Conservation (phyloP, 1,140 invertebrate genomes). For the Meloidogyne floridensis region DNA sequence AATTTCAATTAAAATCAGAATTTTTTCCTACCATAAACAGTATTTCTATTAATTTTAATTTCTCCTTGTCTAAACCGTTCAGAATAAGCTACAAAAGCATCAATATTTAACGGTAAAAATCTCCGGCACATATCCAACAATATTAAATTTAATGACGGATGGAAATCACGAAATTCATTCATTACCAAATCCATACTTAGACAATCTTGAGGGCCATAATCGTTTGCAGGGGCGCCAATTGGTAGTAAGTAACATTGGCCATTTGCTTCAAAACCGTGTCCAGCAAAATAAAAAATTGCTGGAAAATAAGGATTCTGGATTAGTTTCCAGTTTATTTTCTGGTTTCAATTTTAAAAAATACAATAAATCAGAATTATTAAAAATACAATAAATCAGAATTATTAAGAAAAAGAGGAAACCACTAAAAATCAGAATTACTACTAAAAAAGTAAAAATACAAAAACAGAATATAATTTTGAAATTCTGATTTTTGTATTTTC, state of each 20-base stretch:
- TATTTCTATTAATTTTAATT: constrained; percentile 60
- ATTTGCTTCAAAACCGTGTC: constrained; percentile 69
- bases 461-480: no score
- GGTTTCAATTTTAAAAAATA: no score
- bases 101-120: constrained; percentile 62
- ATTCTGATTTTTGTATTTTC: no score
- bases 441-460: no score
- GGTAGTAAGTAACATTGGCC: constrained; percentile 68
- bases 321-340: no score
- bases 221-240: constrained; percentile 67
- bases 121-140: constrained; percentile 69
- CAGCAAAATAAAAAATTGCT: constrained; percentile 69
- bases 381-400: no score
- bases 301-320: constrained; percentile 32
- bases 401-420: no score
- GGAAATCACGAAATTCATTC: constrained; percentile 59
- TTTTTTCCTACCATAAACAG: constrained; percentile 57
- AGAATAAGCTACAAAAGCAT: constrained; percentile 56
- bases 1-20: no score
- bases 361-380: no score
- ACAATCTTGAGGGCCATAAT: constrained; percentile 61
- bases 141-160: constrained; percentile 67
- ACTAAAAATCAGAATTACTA: no score
- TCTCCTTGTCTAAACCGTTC: constrained; percentile 56
- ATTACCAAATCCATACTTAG: constrained; percentile 67